phyloP scores from a whole-genome alignment of 1,140 invertebrate species.

The Drosophila chauvacae region DNA sequence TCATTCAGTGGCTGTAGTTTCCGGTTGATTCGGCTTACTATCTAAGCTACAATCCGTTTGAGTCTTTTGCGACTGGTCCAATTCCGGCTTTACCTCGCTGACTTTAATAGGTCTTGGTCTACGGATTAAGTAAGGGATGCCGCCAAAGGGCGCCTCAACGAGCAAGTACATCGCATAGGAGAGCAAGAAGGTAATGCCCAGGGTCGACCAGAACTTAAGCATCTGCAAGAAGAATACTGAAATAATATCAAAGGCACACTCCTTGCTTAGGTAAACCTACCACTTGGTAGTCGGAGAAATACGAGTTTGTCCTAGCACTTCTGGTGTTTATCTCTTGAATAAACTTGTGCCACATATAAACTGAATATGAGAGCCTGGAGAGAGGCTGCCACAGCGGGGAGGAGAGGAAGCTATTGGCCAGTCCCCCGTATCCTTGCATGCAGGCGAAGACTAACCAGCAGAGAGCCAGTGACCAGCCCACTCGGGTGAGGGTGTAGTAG shows the following conservation, averaged over 20 bases:
- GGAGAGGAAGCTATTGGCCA: constrained; percentile 85
- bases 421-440: constrained; percentile 87
- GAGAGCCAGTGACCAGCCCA: constrained; percentile 87
- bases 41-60: neutral
- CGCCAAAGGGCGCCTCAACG: constrained; percentile 45
- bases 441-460: constrained; percentile 89
- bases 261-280: constrained; percentile 12
- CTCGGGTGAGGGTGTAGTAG: constrained; percentile 87
- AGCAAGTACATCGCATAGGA: constrained; percentile 36
- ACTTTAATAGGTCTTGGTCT: neutral
- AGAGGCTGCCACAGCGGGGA: constrained; percentile 85
- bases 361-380: constrained; percentile 84
- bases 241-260: neutral
- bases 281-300: constrained; percentile 58
- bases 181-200: constrained; percentile 41
- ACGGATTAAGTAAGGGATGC: neutral
- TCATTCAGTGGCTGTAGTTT: neutral
- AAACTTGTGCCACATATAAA: constrained; percentile 85
- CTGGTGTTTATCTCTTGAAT: constrained; percentile 46
- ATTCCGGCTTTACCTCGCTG: neutral
- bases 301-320: constrained; percentile 26
- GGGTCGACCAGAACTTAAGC: constrained; percentile 41
- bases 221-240: constrained; percentile 17
- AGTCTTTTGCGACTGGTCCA: neutral
- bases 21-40: neutral